Evolutionary conservation across 2,888 invertebrate species (phyloP).

Genomic region (Drosophila mayaguana): DNA sequence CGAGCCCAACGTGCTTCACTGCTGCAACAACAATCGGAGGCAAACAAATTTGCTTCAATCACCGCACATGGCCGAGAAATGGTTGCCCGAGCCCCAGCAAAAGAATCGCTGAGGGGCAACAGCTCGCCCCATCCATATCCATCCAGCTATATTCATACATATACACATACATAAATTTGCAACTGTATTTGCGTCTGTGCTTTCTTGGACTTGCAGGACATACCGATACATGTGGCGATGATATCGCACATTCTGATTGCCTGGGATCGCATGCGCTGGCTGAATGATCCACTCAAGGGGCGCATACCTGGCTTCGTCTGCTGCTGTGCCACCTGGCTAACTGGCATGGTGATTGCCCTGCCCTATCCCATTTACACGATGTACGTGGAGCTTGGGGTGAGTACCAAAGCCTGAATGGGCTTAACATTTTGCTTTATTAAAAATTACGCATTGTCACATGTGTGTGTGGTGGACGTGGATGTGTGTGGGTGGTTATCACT

Average conservation of each 20-base stretch:
- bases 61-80: constrained; percentile 59
- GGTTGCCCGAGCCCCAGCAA: constrained; percentile 47
- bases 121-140: background rate
- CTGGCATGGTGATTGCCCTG: constrained; percentile 89
- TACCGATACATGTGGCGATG: constrained; percentile 90
- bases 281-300: constrained; percentile 88
- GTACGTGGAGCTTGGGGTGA: constrained; percentile 89
- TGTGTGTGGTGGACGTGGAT: background rate
- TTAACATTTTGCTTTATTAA: constrained; percentile 43
- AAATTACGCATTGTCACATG: constrained; percentile 41
- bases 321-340: constrained; percentile 89
- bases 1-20: constrained; percentile 8
- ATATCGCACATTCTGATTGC: constrained; percentile 89
- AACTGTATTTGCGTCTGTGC: constrained; percentile 9
- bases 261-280: constrained; percentile 88
- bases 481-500: background rate
- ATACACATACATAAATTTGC: background rate
- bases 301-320: constrained; percentile 89
- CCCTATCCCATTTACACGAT: constrained; percentile 91
- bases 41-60: constrained; percentile 69
- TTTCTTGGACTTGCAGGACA: constrained; percentile 86
- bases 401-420: constrained; percentile 67
- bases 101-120: constrained; percentile 30
- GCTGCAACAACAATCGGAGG: constrained; percentile 39
- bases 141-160: background rate